A percentile compares a stretch with the other conserved stretches of the same genome.
Evolutionary conservation across 2,797 vertebrate genomes (phyloP).

Genomic region (Tolypeutes matacus): DNA sequence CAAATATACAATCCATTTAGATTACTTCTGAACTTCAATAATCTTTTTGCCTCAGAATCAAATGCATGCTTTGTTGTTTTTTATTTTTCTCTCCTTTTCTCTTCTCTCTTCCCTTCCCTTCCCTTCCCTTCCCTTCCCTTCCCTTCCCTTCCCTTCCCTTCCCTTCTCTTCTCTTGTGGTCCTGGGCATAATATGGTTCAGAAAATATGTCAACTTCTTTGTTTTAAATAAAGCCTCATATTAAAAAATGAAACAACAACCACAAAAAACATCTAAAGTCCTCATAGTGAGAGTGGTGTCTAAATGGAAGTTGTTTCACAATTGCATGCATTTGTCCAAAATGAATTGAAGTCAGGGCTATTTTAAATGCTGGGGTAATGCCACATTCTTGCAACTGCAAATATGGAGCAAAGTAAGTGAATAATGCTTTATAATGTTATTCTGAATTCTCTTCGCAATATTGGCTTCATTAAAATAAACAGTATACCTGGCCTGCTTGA

Average conservation of each 20-base stretch:
- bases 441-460: constrained; percentile 54
- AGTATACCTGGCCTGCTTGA: constrained; percentile 41
- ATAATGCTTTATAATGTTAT: constrained; percentile 16
- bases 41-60: neutral
- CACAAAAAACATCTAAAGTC: neutral
- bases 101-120: neutral
- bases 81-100: neutral
- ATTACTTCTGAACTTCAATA: neutral
- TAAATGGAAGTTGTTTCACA: neutral
- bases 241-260: neutral
- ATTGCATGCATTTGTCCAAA: neutral
- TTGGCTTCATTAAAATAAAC: constrained; percentile 74
- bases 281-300: neutral
- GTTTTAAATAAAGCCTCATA: neutral
- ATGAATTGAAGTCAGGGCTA: neutral
- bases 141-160: neutral
- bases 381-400: neutral
- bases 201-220: neutral
- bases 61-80: neutral
- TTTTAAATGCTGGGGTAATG: neutral
- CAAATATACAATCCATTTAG: neutral
- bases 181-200: fast-evolving
- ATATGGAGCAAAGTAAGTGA: neutral
- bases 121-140: no score
- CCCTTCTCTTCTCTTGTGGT: neutral